Base-by-base conservation (phyloP, 2,113 vertebrate species). In the Triplophysa rosa region DNA sequence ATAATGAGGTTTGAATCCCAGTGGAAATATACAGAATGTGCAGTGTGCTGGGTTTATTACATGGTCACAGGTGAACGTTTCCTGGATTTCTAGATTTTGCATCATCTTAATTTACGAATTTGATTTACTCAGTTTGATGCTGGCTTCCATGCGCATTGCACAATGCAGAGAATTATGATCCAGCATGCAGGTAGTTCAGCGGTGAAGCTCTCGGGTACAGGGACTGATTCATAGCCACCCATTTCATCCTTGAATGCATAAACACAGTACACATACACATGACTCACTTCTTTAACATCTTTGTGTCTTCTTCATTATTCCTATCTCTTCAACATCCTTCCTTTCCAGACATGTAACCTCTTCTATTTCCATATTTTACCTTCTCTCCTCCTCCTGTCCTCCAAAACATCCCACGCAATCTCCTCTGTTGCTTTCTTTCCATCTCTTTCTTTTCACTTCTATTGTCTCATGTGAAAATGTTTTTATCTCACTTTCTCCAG, bases 101-200 rank as follows among this genome's bases (percentile, higher is more conserved):
- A 77, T 77, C 74, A 77, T 62, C 74, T 54, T 45, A 54, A 49
- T 77, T 54, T 64, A 65, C 65, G 42, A 64, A 77, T 77, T 77
- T 54, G 5, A 66, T 29, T 65, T 65, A 10, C 61, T 64, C 33
- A 76, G 61, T 65, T 65, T 65, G 62, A 54, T 45, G 29, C 21
- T 76, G 61, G 42, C 42, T 76, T 76, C 52, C 11, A 19, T 29
- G 29, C 29, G 4, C 29, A 29, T 29, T 47, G 24, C 40, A 62
- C 56, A 74, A 76, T 65, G 6, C 23, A 23, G 42, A 54, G 24
- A 76, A 65, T 65, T 76, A 54, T n/a, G 45, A 65, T 65, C 23
- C 12, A 76, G 45, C 40, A 24, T 62, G 37, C 71, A 76, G 73
- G 42, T 76, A 19, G 61, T 65, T 65, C 61, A 54, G 14, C n/a